A percentile compares a stretch with the other conserved stretches of the same genome.
Evolutionary conservation across 2,113 vertebrate species (phyloP).

Genomic region (Helogale parvula): DNA sequence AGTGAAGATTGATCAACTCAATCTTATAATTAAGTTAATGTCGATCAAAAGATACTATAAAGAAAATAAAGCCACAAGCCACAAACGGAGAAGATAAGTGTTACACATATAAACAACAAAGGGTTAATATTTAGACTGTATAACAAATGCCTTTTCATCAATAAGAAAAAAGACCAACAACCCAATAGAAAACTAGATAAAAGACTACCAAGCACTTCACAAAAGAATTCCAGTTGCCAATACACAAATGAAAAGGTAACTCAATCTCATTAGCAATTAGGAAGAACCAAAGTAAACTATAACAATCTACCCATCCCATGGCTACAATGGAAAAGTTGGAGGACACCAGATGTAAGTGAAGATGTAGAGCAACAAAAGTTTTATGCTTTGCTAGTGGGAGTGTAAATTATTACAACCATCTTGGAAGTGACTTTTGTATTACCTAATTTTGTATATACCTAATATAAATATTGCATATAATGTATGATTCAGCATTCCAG

Average conservation of each 20-base stretch:
- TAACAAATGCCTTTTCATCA: not conserved
- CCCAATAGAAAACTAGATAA: not conserved
- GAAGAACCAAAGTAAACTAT: not conserved
- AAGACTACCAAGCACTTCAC: not conserved
- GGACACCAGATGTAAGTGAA: not conserved
- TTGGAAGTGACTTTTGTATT: not conserved
- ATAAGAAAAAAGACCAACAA: not conserved
- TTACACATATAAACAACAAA: not conserved
- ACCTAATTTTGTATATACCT: not conserved
- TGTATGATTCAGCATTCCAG: not conserved
- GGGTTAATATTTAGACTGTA: not conserved
- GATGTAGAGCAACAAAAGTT: not conserved
- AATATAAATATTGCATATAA: not conserved
- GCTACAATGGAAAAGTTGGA: not conserved
- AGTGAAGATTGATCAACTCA: not conserved
- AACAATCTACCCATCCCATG: not conserved
- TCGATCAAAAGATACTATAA: not conserved
- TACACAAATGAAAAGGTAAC: not conserved
- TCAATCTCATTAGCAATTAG: not conserved
- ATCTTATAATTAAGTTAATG: not conserved
- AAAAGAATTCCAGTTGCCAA: not conserved
- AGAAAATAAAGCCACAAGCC: not conserved
- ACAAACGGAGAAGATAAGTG: not conserved
- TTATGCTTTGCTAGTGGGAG: not conserved
- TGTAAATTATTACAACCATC: not conserved